Evolutionary conservation across 2,113 vertebrate species (phyloP).

Genomic region (Melanotaenia duboulayi): DNA sequence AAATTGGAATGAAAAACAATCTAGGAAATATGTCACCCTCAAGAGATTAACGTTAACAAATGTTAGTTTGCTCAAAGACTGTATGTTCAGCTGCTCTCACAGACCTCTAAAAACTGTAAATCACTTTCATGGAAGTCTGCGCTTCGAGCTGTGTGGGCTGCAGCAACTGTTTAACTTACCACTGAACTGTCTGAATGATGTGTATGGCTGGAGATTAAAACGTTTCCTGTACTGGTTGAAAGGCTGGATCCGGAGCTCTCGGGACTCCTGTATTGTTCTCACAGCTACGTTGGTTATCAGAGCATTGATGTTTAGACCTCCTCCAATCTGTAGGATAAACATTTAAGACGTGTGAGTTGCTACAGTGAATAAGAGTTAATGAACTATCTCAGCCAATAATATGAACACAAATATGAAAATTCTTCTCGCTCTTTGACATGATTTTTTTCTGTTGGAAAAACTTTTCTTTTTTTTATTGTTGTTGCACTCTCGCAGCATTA

Average conservation of each 20-base stretch:
- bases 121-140: background rate
- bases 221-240: slow-evolving; percentile 79
- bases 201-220: slow-evolving; percentile 71
- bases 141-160: background rate
- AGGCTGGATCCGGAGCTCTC: slow-evolving; percentile 69
- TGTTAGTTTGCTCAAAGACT: slow-evolving; percentile 3
- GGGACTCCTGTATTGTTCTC: slow-evolving; percentile 63
- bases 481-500: no score
- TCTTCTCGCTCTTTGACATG: no score
- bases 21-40: no score
- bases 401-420: no score
- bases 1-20: no score
- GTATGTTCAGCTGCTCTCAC: slow-evolving; percentile 6
- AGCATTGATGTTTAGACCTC: slow-evolving; percentile 67
- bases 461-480: no score
- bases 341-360: background rate
- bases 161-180: slow-evolving; percentile 48
- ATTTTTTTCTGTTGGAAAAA: no score
- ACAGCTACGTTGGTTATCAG: slow-evolving; percentile 60
- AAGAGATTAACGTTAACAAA: background rate
- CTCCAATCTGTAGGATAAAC: slow-evolving; percentile 54
- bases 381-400: no score
- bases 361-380: background rate
- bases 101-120: slow-evolving; percentile 17
- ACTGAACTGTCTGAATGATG: slow-evolving; percentile 66